Conservation (phyloP, 1,140 invertebrate genomes). For the Steinernema khuongi region DNA sequence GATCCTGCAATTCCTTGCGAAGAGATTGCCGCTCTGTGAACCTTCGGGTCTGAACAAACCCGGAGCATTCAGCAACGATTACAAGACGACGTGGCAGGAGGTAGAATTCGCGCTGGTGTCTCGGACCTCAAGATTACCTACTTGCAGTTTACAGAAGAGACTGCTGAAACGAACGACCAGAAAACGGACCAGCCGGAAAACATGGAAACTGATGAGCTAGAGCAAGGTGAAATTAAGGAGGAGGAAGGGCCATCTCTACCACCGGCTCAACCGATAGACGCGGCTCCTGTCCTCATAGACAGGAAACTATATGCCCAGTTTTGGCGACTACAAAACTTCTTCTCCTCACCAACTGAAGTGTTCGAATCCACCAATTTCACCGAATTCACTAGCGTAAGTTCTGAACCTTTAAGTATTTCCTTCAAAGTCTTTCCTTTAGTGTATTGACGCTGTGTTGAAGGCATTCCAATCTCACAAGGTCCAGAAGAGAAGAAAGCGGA, state of each 20-base stretch:
- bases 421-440: not conserved
- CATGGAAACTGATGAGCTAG: not conserved
- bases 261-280: not conserved
- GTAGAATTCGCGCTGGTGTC: not conserved
- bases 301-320: not conserved
- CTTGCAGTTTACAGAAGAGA: not conserved
- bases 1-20: not conserved
- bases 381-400: not conserved
- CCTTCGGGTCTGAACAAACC: not conserved
- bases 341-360: not conserved
- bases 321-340: not conserved
- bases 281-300: not conserved
- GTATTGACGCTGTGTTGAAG: not conserved
- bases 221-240: not conserved
- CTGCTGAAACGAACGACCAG: not conserved
- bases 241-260: conserved; percentile 1
- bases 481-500: not conserved
- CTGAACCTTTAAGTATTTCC: not conserved
- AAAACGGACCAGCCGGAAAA: not conserved
- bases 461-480: not conserved
- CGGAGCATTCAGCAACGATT: not conserved
- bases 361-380: not conserved
- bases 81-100: not conserved
- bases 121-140: not conserved
- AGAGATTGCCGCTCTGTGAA: not conserved